A percentile compares a stretch with the other conserved stretches of the same genome.
Conservation (phyloP, 2,888 invertebrate species). For the Mesorhabditis sp. region DNA sequence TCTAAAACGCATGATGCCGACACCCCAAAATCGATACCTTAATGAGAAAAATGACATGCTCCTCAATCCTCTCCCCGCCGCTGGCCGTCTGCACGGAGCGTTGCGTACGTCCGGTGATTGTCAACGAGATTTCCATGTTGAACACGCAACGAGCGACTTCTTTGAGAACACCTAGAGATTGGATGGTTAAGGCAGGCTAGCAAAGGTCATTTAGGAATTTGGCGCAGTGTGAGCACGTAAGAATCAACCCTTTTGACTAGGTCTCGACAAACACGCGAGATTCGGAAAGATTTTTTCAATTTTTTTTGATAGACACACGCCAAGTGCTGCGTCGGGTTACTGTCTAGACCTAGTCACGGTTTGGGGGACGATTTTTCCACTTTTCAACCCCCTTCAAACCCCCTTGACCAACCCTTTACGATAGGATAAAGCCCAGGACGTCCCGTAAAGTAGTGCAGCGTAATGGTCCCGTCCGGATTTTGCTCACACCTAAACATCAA, state of each 20-base stretch:
- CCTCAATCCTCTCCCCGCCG: conserved; percentile 39
- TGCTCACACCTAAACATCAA: conserved; percentile 72
- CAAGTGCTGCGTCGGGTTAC: no score
- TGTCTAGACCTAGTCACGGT: no score
- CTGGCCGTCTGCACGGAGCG: conserved; percentile 60
- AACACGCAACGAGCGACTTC: conserved; percentile 89
- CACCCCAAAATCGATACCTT: conserved; percentile 22
- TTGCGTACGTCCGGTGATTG: conserved; percentile 77
- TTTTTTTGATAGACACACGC: no score
- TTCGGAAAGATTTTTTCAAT: no score
- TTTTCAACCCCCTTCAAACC: background rate
- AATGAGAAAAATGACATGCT: conserved; percentile 49
- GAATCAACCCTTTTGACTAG: no score
- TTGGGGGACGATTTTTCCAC: background rate
- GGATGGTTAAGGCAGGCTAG: background rate
- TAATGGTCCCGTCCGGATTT: conserved; percentile 79
- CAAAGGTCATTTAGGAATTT: background rate
- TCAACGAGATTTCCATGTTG: conserved; percentile 83
- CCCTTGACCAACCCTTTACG: conserved; percentile 65
- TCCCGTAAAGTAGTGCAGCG: conserved; percentile 91
- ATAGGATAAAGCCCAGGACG: conserved; percentile 87
- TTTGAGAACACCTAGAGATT: conserved; percentile 77
- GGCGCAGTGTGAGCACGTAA: background rate
- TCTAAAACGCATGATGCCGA: background rate
- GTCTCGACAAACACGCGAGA: no score